These are phyloP conservation scores for Danionella cerebrum DNA, from an alignment of 2,113 vertebrate genomes.

Conservation along the genomic window DNA sequence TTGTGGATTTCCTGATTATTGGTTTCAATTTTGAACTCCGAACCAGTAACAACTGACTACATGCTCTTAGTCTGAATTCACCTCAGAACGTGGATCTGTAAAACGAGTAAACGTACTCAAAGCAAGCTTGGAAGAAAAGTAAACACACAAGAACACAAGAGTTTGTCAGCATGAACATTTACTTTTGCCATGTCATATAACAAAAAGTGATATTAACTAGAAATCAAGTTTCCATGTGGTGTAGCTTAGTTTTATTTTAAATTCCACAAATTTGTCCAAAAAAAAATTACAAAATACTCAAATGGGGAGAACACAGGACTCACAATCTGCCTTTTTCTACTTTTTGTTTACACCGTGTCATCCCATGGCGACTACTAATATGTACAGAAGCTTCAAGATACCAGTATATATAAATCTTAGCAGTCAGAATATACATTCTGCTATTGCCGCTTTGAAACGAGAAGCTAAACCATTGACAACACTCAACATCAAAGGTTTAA, in stretches of 20 bases:
- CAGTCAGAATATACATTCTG: slow-evolving; percentile 91
- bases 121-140: neutral
- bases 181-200: slow-evolving; percentile 34
- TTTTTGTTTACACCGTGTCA: slow-evolving; percentile 98
- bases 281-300: slow-evolving; percentile 99
- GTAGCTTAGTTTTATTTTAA: slow-evolving; percentile 99
- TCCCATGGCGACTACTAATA: slow-evolving; percentile 99
- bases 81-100: too few species aligned
- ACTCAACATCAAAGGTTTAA: slow-evolving; percentile 85
- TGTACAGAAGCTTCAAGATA: slow-evolving; percentile 99
- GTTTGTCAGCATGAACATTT: slow-evolving; percentile 25
- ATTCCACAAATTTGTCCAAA: slow-evolving; percentile 99
- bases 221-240: slow-evolving; percentile 68
- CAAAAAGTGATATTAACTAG: slow-evolving; percentile 11
- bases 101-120: too few species aligned
- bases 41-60: too few species aligned
- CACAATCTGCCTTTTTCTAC: slow-evolving; percentile 95
- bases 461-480: slow-evolving; percentile 91
- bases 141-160: neutral
- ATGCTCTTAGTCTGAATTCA: too few species aligned
- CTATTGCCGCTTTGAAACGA: slow-evolving; percentile 83
- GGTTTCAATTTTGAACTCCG: too few species aligned
- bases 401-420: slow-evolving; percentile 94
- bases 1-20: too few species aligned
- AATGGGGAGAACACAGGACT: slow-evolving; percentile 99